Conservation (phyloP, 1,140 invertebrate genomes). For the Brachionus plicatilis region DNA sequence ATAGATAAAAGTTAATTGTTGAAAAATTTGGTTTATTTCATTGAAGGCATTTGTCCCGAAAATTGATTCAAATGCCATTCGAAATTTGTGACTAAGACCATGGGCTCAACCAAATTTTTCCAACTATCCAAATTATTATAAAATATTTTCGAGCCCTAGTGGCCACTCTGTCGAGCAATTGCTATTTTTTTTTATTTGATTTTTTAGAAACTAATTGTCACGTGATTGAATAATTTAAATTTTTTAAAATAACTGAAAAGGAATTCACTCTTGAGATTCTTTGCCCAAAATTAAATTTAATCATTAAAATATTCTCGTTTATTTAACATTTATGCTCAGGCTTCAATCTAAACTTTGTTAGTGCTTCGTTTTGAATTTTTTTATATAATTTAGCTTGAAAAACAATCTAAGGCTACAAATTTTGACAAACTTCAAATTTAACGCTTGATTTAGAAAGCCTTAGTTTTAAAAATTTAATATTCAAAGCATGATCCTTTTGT, state of each 20-base stretch:
- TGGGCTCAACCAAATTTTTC: too few relatives aligned
- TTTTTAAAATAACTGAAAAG: not conserved
- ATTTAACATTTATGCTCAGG: not conserved
- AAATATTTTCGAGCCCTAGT: not conserved
- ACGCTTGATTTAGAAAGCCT: not conserved
- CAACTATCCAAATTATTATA: not conserved
- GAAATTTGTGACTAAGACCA: not conserved
- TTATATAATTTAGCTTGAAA: not conserved
- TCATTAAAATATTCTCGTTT: not conserved
- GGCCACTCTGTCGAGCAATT: not conserved
- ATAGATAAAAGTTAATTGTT: not conserved
- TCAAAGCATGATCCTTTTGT: not conserved
- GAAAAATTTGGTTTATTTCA: not conserved
- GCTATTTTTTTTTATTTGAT: not conserved
- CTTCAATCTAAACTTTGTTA: not conserved
- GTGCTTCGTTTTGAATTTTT: not conserved
- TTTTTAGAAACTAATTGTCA: not conserved
- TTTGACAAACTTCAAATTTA: not conserved
- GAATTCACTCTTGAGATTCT: not conserved
- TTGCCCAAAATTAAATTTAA: not conserved
- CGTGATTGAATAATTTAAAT: not conserved
- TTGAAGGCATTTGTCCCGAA: not conserved
- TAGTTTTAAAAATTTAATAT: not conserved
- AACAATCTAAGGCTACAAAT: not conserved
- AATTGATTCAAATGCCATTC: not conserved